A percentile compares a stretch with the other conserved stretches of the same genome.
Evolutionary conservation across 2,797 vertebrate genomes (phyloP).

Genomic region (Sarcoramphus papa): DNA sequence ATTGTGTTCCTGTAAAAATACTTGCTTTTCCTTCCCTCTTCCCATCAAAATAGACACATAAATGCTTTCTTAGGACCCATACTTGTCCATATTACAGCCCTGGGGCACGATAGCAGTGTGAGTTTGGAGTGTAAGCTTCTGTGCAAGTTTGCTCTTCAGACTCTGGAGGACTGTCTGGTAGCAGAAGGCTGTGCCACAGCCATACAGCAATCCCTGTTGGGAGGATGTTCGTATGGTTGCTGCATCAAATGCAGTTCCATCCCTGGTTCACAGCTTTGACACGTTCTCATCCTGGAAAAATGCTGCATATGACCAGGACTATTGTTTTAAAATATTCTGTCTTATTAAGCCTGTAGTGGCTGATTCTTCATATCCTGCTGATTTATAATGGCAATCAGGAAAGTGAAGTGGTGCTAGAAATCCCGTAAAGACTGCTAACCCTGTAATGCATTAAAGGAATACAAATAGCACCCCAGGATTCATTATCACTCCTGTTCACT

Average conservation of each 20-base stretch:
- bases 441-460: background rate
- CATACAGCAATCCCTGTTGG: rapidly evolving
- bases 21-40: background rate
- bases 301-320: background rate
- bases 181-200: background rate
- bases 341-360: background rate
- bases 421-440: background rate
- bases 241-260: background rate
- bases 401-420: background rate
- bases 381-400: background rate
- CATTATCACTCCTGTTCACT: background rate
- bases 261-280: background rate
- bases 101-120: background rate
- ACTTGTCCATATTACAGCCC: background rate
- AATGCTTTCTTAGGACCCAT: background rate
- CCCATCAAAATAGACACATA: background rate
- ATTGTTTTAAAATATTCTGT: background rate
- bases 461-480: background rate
- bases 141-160: background rate
- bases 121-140: background rate
- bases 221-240: background rate
- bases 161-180: background rate
- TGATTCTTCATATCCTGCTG: background rate
- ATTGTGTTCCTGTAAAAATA: background rate
- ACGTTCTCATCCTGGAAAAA: background rate